These are phyloP conservation scores for Hippolais icterina DNA, from an alignment of 2,113 vertebrate genomes.

Conservation along the genomic window DNA sequence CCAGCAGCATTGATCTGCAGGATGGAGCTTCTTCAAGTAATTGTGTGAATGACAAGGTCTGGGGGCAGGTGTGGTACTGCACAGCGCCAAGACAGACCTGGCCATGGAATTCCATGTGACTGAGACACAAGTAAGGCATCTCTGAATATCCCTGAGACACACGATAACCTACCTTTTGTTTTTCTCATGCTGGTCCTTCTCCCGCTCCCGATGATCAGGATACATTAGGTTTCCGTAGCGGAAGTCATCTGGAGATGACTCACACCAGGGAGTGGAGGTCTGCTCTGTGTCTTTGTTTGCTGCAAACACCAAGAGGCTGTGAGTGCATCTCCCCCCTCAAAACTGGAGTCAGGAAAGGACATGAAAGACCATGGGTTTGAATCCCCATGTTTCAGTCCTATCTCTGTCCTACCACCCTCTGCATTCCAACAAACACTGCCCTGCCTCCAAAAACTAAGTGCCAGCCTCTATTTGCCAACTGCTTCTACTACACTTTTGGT, in stretches of 20 bases:
- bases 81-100: background rate
- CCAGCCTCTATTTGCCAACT: background rate
- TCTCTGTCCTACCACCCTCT: background rate
- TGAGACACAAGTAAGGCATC: background rate
- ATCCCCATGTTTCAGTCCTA: accelerated
- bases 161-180: conserved; percentile 85
- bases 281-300: conserved; percentile 85
- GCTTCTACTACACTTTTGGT: background rate
- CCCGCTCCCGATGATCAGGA: conserved; percentile 86
- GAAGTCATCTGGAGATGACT: conserved; percentile 91
- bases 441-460: background rate
- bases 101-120: background rate
- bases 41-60: background rate
- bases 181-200: conserved; percentile 94
- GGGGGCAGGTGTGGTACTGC: background rate
- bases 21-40: background rate
- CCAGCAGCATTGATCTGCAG: background rate
- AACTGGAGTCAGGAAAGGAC: background rate
- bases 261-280: conserved; percentile 81
- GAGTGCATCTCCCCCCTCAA: background rate
- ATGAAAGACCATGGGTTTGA: background rate
- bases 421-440: background rate
- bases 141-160: accelerated
- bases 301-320: conserved; percentile 16
- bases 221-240: conserved; percentile 83